phyloP scores from a whole-genome alignment of 2,888 invertebrate species.

The Drosophila macrospina region DNA sequence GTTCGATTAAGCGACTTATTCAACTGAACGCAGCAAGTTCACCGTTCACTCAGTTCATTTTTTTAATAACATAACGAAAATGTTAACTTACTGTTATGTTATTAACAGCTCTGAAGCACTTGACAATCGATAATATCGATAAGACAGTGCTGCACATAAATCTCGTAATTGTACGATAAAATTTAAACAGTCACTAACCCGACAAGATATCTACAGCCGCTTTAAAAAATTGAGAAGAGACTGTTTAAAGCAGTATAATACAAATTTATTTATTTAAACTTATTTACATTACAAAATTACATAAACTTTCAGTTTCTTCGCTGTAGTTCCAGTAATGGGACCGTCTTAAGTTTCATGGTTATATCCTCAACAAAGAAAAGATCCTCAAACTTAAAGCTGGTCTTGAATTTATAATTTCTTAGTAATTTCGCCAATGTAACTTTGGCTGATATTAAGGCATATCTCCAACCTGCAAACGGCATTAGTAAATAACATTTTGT shows the following conservation, averaged over 20 bases:
- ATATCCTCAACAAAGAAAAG: constrained; percentile 83
- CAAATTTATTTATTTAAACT: not conserved
- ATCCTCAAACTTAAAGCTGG: constrained; percentile 78
- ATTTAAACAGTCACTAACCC: not conserved
- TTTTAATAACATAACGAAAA: no score
- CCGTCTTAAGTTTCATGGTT: constrained; percentile 77
- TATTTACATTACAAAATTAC: not conserved
- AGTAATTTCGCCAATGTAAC: constrained; percentile 79
- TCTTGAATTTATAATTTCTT: constrained; percentile 79
- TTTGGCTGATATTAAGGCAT: constrained; percentile 81
- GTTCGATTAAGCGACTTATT: not conserved
- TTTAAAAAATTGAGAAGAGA: no score
- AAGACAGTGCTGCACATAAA: not conserved
- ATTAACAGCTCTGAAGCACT: constrained; percentile 1
- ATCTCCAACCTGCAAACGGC: constrained; percentile 75
- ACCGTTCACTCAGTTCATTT: not conserved
- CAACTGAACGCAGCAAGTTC: not conserved
- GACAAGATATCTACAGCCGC: not conserved
- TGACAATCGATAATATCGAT: not conserved
- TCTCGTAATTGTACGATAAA: not conserved
- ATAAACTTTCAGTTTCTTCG: constrained; percentile 43
- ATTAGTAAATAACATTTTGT: not conserved
- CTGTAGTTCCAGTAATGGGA: constrained; percentile 72
- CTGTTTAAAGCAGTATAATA: no score
- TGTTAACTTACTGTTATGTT: constrained; percentile 6